These are phyloP conservation scores for Babyrousa celebensis DNA, from an alignment of 2,797 vertebrate genomes.

Conservation along the genomic window DNA sequence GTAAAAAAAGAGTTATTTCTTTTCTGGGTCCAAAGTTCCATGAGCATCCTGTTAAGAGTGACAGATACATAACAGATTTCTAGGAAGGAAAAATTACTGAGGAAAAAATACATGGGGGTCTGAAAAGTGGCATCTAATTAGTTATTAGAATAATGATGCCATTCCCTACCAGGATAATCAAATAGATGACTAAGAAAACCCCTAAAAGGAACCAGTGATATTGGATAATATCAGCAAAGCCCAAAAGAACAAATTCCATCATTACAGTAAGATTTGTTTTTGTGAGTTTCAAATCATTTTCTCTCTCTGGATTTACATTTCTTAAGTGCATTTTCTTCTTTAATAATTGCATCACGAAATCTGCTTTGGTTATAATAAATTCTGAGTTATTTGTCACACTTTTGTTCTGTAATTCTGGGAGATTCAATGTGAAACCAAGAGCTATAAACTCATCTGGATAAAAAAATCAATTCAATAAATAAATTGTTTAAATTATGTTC, in stretches of 20 bases:
- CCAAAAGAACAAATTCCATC: constrained; percentile 72
- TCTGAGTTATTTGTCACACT: too few species aligned
- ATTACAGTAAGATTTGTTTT: background rate
- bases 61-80: constrained; percentile 74
- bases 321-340: too few species aligned
- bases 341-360: too few species aligned
- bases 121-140: background rate
- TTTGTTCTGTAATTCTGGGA: too few species aligned
- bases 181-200: constrained; percentile 47
- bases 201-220: constrained; percentile 66
- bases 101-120: constrained; percentile 77
- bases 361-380: too few species aligned
- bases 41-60: constrained; percentile 66
- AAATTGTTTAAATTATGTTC: too few species aligned
- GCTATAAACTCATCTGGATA: too few species aligned
- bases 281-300: too few species aligned
- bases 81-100: constrained; percentile 75
- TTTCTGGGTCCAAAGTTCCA: constrained; percentile 50
- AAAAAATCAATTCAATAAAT: background rate
- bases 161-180: constrained; percentile 75
- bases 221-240: constrained; percentile 71
- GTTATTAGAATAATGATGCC: constrained; percentile 72
- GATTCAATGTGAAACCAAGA: background rate
- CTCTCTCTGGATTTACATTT: too few species aligned
- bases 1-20: background rate